Evolutionary conservation across 2,797 vertebrate genomes (phyloP).

Genomic region (Tragelaphus eurycerus): DNA sequence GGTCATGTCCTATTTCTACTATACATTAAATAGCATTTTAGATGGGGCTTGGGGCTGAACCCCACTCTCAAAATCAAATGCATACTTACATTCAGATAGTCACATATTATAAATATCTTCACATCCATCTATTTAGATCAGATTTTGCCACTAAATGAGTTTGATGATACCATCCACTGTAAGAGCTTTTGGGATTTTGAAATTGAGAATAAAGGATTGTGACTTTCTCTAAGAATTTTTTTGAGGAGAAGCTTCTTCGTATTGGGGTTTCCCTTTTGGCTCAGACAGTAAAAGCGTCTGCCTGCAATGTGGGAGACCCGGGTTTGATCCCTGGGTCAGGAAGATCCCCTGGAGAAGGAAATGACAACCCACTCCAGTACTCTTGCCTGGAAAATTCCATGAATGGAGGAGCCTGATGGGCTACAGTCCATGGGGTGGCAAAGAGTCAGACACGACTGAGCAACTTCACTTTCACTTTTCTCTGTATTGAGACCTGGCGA

Average conservation of each 20-base stretch:
- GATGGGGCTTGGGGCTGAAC: background rate
- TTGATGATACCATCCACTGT: background rate
- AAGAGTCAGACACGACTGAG: background rate
- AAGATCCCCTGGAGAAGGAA: background rate
- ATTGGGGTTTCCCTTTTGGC: background rate
- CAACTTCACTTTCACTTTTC: background rate
- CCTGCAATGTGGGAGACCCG: background rate
- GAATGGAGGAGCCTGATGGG: background rate
- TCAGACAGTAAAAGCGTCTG: background rate
- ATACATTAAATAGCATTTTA: background rate
- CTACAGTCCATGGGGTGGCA: background rate
- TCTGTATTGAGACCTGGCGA: background rate
- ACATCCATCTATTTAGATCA: background rate
- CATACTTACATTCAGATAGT: background rate
- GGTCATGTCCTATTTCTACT: background rate
- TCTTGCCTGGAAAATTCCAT: background rate
- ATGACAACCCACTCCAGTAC: background rate
- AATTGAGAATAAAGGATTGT: background rate
- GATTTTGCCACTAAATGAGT: constrained; percentile 9
- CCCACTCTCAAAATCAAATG: background rate
- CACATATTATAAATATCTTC: background rate
- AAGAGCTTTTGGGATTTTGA: background rate
- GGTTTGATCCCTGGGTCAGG: background rate
- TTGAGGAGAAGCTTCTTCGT: background rate
- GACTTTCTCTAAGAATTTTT: constrained; percentile 26